Evolutionary conservation across 2,113 vertebrate genomes (phyloP).

Genomic region (Osmerus eperlanus): DNA sequence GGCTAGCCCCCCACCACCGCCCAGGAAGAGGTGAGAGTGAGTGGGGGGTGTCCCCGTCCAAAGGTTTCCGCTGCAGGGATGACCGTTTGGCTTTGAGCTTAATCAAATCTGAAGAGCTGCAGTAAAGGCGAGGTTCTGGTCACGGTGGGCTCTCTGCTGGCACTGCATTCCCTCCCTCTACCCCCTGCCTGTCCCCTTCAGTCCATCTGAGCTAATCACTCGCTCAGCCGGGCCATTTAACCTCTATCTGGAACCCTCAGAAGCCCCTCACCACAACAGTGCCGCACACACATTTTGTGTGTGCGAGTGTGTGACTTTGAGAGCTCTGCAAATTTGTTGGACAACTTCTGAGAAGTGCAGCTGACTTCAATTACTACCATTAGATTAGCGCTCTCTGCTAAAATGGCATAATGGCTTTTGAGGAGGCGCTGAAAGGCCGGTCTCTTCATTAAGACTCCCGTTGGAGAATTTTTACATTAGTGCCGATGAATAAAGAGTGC

Average conservation of each 20-base stretch:
- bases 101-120: conserved; percentile 59
- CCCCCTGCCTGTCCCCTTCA: conserved; percentile 57
- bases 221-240: conserved; percentile 51
- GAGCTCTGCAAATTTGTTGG: conserved; percentile 34
- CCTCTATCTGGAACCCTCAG: conserved; percentile 49
- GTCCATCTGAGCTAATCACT: conserved; percentile 55
- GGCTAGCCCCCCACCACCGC: too few species aligned
- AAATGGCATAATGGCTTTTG: conserved; percentile 49
- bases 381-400: conserved; percentile 44
- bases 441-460: conserved; percentile 56
- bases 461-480: conserved; percentile 45
- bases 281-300: conserved; percentile 16
- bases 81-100: conserved; percentile 41
- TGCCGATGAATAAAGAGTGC: conserved; percentile 25
- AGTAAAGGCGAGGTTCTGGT: conserved; percentile 31
- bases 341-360: conserved; percentile 53
- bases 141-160: conserved; percentile 46
- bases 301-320: conserved; percentile 14
- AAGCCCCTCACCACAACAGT: conserved; percentile 53
- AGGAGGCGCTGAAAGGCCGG: conserved; percentile 53
- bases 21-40: too few species aligned
- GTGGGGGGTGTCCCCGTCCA: too few species aligned
- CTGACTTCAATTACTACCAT: conserved; percentile 62
- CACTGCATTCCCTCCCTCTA: conserved; percentile 34
- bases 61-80: conserved; percentile 24